These are phyloP conservation scores for Spongilla lacustris DNA, from an alignment of 37 sponge, comb jelly and placozoan species.

Conservation along the genomic window DNA sequence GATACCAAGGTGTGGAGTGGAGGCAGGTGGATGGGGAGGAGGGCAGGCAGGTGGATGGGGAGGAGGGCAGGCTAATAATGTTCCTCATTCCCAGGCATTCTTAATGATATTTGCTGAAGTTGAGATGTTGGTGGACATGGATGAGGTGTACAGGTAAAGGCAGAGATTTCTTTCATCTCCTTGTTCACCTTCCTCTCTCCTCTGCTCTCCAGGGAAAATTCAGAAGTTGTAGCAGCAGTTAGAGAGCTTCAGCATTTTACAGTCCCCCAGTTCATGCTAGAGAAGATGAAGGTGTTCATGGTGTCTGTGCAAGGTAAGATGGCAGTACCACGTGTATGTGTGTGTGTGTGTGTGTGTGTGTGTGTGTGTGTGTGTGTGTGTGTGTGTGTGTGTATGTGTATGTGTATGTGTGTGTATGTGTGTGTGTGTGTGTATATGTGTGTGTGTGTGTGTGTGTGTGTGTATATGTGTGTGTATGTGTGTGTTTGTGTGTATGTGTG, in stretches of 20 bases:
- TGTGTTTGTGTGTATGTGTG: not conserved
- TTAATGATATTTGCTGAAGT: conserved; percentile 76
- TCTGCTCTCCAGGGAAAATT: conserved; percentile 45
- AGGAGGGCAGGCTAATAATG: not conserved
- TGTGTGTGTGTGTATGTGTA: not conserved
- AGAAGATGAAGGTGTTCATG: conserved; percentile 77
- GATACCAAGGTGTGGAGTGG: not conserved
- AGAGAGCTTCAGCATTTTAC: conserved; percentile 58
- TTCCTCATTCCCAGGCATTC: conserved; percentile 57
- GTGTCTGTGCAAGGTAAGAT: conserved; percentile 65
- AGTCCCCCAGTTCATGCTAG: conserved; percentile 77
- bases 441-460: not conserved
- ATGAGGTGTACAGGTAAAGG: conserved; percentile 70
- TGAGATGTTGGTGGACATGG: conserved; percentile 42
- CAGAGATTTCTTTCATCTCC: not conserved
- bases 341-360: too few relatives aligned
- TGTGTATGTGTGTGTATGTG: too few relatives aligned
- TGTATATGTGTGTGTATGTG: too few relatives aligned
- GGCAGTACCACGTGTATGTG: not conserved
- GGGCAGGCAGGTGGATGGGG: not conserved
- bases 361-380: not conserved
- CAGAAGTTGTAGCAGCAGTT: conserved; percentile 40
- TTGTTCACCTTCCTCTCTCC: not conserved
- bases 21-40: not conserved
- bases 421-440: not conserved